Conservation (phyloP, 2,113 vertebrate species). For the Apodemus speciosus region DNA sequence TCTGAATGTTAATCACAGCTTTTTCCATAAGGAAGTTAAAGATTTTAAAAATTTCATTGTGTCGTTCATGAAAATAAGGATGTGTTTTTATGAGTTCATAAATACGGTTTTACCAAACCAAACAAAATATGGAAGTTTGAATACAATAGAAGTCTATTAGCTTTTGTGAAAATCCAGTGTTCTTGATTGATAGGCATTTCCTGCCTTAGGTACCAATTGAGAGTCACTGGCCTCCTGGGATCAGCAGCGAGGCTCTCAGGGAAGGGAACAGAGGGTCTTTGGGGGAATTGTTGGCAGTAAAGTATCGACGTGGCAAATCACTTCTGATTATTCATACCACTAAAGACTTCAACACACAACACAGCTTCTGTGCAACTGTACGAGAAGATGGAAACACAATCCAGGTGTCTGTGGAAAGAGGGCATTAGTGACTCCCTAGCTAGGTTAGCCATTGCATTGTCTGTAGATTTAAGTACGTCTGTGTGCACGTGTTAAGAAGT, state of each 20-base stretch:
- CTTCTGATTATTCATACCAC: not conserved
- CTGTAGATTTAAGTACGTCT: not conserved
- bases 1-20: not conserved
- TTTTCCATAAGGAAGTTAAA: constrained; percentile 1
- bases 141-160: not conserved
- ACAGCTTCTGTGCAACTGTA: not conserved
- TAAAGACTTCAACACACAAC: not conserved
- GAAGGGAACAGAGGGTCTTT: not conserved
- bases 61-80: not conserved
- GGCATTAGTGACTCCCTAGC: not conserved
- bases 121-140: not conserved
- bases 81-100: not conserved
- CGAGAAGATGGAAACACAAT: not conserved
- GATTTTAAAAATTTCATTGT: constrained; percentile 10
- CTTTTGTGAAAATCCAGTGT: not conserved
- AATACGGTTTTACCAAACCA: not conserved
- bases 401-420: not conserved
- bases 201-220: not conserved
- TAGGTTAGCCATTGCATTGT: not conserved
- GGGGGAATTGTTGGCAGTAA: not conserved
- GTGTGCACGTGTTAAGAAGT: not conserved
- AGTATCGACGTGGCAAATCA: not conserved
- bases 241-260: not conserved
- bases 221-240: rapidly evolving
- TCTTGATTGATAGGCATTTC: not conserved